These are phyloP conservation scores for Macropis europaea DNA, from an alignment of 2,888 invertebrate genomes.

Conservation along the genomic window DNA sequence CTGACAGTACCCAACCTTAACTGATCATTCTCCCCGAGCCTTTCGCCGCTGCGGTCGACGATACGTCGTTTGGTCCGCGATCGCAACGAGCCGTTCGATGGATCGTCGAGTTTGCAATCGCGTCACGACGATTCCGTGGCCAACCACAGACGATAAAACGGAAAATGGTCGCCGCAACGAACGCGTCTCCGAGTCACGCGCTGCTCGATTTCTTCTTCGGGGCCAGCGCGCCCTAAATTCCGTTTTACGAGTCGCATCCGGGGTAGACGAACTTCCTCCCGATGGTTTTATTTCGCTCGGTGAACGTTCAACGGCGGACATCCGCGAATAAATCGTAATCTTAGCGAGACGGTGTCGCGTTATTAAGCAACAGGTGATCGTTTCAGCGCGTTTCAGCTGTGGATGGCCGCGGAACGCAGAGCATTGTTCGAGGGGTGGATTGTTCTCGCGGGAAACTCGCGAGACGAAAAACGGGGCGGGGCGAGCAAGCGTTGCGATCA, in stretches of 20 bases:
- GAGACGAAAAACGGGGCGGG: background rate
- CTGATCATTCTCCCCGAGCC: too few species aligned
- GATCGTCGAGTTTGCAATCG: background rate
- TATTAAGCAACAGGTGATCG: conserved; percentile 60
- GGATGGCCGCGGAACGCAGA: background rate
- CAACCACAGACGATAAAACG: conserved; percentile 1
- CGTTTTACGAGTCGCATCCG: background rate
- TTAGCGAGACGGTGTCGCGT: conserved; percentile 26
- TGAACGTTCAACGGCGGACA: conserved; percentile 11
- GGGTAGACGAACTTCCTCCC: conserved; percentile 1
- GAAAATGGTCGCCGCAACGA: background rate
- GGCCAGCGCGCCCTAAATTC: too few species aligned
- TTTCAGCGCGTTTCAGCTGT: conserved; percentile 4
- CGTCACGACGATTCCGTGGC: background rate
- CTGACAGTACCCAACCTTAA: too few species aligned
- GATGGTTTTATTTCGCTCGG: conserved; percentile 8
- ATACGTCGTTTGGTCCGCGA: too few species aligned
- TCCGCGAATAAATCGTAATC: conserved; percentile 46
- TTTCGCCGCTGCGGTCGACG: too few species aligned
- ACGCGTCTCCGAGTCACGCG: conserved; percentile 15
- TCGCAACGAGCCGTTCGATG: background rate
- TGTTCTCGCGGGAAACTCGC: too few species aligned
- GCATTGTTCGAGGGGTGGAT: background rate
- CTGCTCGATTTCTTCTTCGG: too few species aligned
- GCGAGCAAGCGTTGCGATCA: background rate